phyloP scores from a whole-genome alignment of 2,888 invertebrate genomes.

The Coenonympha arcania region DNA sequence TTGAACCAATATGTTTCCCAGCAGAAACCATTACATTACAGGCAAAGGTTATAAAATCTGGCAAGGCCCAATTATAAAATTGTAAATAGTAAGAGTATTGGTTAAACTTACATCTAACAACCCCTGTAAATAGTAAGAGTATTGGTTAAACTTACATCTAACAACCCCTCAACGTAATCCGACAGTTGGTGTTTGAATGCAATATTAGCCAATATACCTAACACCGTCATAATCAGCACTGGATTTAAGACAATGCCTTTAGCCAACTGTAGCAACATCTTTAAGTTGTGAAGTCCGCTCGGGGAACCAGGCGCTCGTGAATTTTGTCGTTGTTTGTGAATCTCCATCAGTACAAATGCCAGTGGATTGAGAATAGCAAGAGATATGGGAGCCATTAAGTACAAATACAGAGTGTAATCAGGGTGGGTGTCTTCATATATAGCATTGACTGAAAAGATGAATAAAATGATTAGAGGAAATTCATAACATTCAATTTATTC shows the following conservation, averaged over 20 bases:
- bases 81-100: slow-evolving; percentile 1
- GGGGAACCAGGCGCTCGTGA: slow-evolving; percentile 29
- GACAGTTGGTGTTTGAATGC: slow-evolving; percentile 86
- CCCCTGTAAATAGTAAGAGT: slow-evolving; percentile 58
- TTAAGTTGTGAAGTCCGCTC: slow-evolving; percentile 36
- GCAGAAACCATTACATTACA: neutral
- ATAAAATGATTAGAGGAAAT: neutral
- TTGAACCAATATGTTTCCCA: too few relatives aligned
- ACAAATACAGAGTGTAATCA: slow-evolving; percentile 91
- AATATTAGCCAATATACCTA: slow-evolving; percentile 90
- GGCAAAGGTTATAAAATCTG: too few relatives aligned
- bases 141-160: slow-evolving; percentile 74
- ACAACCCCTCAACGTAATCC: slow-evolving; percentile 79
- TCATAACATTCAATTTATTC: too few relatives aligned
- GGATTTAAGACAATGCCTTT: slow-evolving; percentile 90
- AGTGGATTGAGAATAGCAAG: slow-evolving; percentile 93
- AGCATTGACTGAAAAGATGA: slow-evolving; percentile 79
- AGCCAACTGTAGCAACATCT: slow-evolving; percentile 63
- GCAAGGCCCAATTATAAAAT: too few relatives aligned
- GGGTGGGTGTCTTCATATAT: slow-evolving; percentile 89
- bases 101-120: slow-evolving; percentile 78
- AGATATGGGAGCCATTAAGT: slow-evolving; percentile 95
- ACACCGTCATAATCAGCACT: slow-evolving; percentile 91
- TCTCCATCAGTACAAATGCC: slow-evolving; percentile 91
- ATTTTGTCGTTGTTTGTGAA: slow-evolving; percentile 74